Base-by-base conservation (phyloP, 2,113 vertebrate species). In the Paramisgurnus dabryanus region DNA sequence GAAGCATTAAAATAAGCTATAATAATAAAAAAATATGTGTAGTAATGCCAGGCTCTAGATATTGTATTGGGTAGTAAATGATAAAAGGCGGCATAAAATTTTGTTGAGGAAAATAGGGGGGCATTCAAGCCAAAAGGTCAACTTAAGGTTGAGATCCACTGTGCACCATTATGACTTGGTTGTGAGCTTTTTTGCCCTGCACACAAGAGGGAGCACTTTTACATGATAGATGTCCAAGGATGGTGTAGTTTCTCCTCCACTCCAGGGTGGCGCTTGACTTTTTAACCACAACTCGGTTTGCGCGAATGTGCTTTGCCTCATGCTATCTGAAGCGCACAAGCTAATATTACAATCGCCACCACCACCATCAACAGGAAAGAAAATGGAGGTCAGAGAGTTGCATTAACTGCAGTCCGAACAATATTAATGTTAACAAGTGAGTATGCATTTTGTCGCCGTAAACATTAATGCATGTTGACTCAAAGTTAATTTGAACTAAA, bases 331-430 rank as follows among this genome's bases (percentile, higher is more conserved):
- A 49, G 39, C 10, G 17, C 57, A 40, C 41, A 18, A 41, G 68
- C 69, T 66, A 60, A 57, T 41, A n/a, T 15, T 50, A 18, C 15
- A 57, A 41, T 13, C 64, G 75, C 63, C 75, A 66, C 47, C 63
- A 77, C 50, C 67, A 9, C 60, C 69, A 69, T 61, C 76, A 57
- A 81, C 50, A 58, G 70, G 55, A 79, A 61, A 84, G 83, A 82
- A 84, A 82, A 84, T 84, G 83, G 83, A 84, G 83, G 83, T 79
- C 60, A 49, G 17, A 57, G 2, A 34, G 49, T 79, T 75, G 58
- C 41, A 17, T n/a, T 79, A 76, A 84, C 80, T 40, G 64, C 47
- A 72, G 45, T 39, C 76, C 8, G 12, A 22, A 50, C 76, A 27
- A 50, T n/a, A 12, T 69, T 18, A 40, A 41, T 61, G 43, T n/a